phyloP scores from a whole-genome alignment of 2,797 vertebrate genomes.

The Macropus fuliginosus region DNA sequence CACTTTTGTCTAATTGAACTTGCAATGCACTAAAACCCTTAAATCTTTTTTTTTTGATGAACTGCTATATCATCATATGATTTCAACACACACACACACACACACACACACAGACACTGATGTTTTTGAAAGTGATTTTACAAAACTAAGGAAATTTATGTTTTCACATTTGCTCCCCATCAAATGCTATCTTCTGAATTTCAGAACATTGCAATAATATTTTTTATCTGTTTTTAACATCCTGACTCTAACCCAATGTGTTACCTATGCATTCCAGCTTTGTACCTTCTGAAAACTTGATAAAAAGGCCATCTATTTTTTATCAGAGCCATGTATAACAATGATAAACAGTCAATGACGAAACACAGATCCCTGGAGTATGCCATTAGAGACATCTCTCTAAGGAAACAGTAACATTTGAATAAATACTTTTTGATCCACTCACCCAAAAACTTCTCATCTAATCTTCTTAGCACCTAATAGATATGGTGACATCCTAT shows the following conservation, averaged over 20 bases:
- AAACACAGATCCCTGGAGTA: not conserved
- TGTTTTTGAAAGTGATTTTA: not conserved
- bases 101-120: not conserved
- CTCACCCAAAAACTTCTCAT: too few relatives aligned
- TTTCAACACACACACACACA: too few relatives aligned
- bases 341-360: not conserved
- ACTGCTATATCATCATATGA: not conserved
- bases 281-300: not conserved
- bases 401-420: too few relatives aligned
- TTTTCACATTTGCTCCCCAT: accelerated
- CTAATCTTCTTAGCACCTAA: too few relatives aligned
- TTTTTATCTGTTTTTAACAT: not conserved
- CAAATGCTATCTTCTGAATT: not conserved
- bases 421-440: too few relatives aligned
- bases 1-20: not conserved
- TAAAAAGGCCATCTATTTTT: not conserved
- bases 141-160: not conserved
- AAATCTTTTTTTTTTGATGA: not conserved
- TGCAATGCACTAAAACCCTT: not conserved
- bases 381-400: not conserved
- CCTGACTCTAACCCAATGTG: too few relatives aligned
- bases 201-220: not conserved
- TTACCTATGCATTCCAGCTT: not conserved
- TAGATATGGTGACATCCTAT: too few relatives aligned
- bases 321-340: not conserved